Conservation (phyloP, 1,140 invertebrate genomes). For the Drosophila athabasca region DNA sequence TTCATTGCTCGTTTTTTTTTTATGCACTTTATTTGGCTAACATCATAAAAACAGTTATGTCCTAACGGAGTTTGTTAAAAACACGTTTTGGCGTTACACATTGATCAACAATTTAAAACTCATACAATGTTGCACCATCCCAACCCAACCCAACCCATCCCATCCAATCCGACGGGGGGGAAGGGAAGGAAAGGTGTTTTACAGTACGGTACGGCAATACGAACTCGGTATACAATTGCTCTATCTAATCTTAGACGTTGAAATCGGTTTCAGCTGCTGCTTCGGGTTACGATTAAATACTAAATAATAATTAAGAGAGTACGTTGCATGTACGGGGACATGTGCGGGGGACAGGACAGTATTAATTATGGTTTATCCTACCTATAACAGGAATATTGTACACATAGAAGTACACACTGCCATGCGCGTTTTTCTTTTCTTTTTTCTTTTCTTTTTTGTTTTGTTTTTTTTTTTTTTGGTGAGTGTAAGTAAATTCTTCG, state of each 20-base stretch:
- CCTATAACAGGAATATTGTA: conserved; percentile 27
- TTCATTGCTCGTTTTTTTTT: conserved; percentile 17
- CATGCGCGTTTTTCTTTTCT: background rate
- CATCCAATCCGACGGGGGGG: background rate
- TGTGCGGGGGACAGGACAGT: background rate
- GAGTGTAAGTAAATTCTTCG: conserved; percentile 62
- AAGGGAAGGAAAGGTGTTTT: conserved; percentile 7
- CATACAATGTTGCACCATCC: conserved; percentile 42
- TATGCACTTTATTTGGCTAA: conserved; percentile 76
- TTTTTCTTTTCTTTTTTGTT: too few relatives aligned
- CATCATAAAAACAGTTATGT: conserved; percentile 70
- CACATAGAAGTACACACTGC: conserved; percentile 30
- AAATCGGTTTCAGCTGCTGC: conserved; percentile 30
- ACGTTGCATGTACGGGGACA: conserved; percentile 36
- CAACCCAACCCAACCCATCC: background rate
- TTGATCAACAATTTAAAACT: conserved; percentile 77
- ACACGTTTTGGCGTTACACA: conserved; percentile 65
- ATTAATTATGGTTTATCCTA: conserved; percentile 18
- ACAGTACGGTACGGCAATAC: conserved; percentile 41
- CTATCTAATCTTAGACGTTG: conserved; percentile 49
- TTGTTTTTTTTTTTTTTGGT: background rate
- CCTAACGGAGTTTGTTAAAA: conserved; percentile 59
- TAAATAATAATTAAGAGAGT: conserved; percentile 82
- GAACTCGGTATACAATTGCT: conserved; percentile 37
- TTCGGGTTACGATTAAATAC: conserved; percentile 58